phyloP scores from a whole-genome alignment of 2,888 invertebrate genomes.

The Pristionchus fissidentatus region DNA sequence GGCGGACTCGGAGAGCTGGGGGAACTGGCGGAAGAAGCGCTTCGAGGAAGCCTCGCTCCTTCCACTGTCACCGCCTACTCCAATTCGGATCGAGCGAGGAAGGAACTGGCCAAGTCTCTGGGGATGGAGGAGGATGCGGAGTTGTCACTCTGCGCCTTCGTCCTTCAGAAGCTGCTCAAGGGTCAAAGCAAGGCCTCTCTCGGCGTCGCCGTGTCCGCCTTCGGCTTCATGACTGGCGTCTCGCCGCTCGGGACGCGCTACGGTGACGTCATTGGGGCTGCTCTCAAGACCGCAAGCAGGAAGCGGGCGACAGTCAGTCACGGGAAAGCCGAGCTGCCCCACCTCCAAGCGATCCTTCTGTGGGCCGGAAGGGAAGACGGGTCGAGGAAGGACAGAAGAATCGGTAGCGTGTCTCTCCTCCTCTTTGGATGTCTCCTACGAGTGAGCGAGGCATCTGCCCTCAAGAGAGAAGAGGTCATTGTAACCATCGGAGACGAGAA shows the following conservation, averaged over 20 bases:
- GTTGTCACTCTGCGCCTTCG: not conserved
- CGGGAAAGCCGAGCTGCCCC: not conserved
- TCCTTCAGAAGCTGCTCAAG: not conserved
- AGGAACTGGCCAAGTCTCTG: not conserved
- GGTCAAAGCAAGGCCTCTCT: not conserved
- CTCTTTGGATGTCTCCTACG: not conserved
- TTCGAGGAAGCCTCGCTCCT: not conserved
- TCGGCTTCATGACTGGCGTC: not conserved
- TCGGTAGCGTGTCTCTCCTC: not conserved
- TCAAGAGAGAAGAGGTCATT: not conserved
- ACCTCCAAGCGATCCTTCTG: not conserved
- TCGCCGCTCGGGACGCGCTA: not conserved
- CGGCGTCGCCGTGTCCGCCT: not conserved
- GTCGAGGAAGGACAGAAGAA: not conserved
- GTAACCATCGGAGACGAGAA: not conserved
- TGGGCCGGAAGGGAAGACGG: not conserved
- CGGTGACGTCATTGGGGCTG: not conserved
- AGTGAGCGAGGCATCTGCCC: not conserved
- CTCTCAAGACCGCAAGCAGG: not conserved
- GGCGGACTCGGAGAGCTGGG: not conserved
- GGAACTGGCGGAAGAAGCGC: not conserved
- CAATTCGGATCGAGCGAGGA: not conserved
- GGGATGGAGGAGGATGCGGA: not conserved
- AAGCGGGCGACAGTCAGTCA: not conserved
- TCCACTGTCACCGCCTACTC: not conserved